These are phyloP conservation scores for Lycaon pictus DNA, from an alignment of 2,113 vertebrate genomes.

Conservation along the genomic window DNA sequence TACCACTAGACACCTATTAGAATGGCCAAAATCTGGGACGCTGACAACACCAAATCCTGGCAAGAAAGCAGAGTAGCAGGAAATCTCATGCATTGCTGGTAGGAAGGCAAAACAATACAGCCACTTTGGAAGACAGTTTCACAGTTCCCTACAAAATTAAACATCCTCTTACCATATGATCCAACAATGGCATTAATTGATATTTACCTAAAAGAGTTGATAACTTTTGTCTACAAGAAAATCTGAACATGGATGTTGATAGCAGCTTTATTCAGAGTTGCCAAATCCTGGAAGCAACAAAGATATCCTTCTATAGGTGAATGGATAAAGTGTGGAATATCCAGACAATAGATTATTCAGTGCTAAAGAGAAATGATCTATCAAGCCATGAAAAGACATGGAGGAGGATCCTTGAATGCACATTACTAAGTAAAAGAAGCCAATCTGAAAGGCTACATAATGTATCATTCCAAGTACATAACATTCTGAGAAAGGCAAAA, in stretches of 20 bases:
- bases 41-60: not conserved
- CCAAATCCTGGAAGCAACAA: not conserved
- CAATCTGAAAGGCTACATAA: not conserved
- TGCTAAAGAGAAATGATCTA: not conserved
- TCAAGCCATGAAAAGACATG: not conserved
- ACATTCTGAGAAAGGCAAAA: not conserved
- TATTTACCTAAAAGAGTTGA: not conserved
- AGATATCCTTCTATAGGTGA: not conserved
- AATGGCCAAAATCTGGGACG: not conserved
- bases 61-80: not conserved
- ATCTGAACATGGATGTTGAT: not conserved
- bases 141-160: not conserved
- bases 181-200: not conserved
- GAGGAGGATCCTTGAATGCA: not conserved
- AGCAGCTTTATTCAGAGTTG: not conserved
- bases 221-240: not conserved
- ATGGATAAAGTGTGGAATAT: not conserved
- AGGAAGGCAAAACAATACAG: not conserved
- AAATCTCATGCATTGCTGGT: not conserved
- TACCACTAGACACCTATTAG: not conserved
- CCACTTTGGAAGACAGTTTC: not conserved
- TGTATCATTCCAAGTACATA: not conserved
- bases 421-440: not conserved
- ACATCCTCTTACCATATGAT: not conserved
- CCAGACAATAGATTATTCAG: not conserved